Base-by-base conservation (phyloP, 92 coral and sea anemone species). In the Diadumene lineata region DNA sequence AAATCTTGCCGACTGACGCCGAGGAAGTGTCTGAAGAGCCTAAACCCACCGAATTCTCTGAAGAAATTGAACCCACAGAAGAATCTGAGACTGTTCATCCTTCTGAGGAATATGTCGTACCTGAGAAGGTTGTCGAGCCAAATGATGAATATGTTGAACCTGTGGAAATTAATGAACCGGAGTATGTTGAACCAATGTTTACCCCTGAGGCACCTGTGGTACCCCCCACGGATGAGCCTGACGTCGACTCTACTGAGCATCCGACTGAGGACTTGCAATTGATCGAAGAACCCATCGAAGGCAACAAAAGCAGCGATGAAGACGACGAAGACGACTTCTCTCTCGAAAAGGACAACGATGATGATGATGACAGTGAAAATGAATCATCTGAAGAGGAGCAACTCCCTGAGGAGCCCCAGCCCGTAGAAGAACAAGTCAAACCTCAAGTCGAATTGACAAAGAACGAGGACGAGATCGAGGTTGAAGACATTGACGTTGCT, bases 201-300 rank as follows among this genome's bases (percentile, higher is more conserved):
- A 53, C 6, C 58, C 61, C 61, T 18, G 74, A 69, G 48, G 57
- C 28, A 16, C 57, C 51, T 18, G 71, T 33, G 9, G 71, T 43
- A 28, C 73, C 73, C 18, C 1, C 44, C 50, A 43, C 73, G 16
- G 73, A 24, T 30, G 56, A 6, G 0, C 57, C 28, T 38, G 72
- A 53, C 1, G 65, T 60, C 17, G 65, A 60, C 1, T 32, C 65
- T 32, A 60, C 65, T 21, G 65, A 60, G 29, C 30, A 60, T 22
- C 65, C 65, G 6, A 60, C 60, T 16, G 60, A 53, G 18, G 60
- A 60, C 22, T 3, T 22, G 26, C 34, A 69, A 24, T 34, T 51
- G 19, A 43, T 48, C 16, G 55, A 21, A 18, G 74, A 43, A 46
- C 74, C 74, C 58, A 53, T 53, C 22, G 74, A 69, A 50, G 82